Base-by-base conservation (phyloP, 2,888 invertebrate species). In the Erebia ligea region DNA sequence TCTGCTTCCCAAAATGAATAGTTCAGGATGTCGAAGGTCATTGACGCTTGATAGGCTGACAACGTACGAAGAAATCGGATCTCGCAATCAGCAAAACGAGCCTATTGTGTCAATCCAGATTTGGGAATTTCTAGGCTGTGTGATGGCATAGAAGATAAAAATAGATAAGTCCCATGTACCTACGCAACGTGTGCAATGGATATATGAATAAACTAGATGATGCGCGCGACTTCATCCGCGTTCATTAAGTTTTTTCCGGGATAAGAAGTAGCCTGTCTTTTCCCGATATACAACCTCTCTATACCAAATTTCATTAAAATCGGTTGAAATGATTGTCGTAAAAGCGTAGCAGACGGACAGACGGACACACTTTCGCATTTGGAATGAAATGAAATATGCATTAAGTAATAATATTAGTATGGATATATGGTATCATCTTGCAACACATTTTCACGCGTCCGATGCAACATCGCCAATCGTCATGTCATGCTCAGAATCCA, bases 81-180 rank as follows among this genome's bases (percentile, higher is more conserved):
- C 80, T 77, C 77, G 79, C 83, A 86, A 89, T 88, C 86, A 85
- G 82, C 79, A 75, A 76, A 83, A 85, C 83, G 84, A 82, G 77
- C 75, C 86, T 75, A 86, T 90, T 89, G 89, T 89, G 80, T 79
- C 77, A 79, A 80, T 77, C 78, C 78, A 76, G 76, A 80, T 78
- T 77, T 74, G 76, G 75, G 76, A 75, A 78, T 76, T 10, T 54
- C 17, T 54, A 19, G 9, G 2, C 52, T 2, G 2, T 9, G 8
- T 52, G 50, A 9, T 42, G 9, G 42, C 42, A 10, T 52, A 54
- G 54, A 54, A 9, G 19, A 19, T 10, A 54, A 54, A 54, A 17
- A 10, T 19, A 54, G 8, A 10, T 19, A 19, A 3, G 3, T 10
- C 4, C 10, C 9, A n/a, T 9, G 52, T 52, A 52, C 8, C n/a